A percentile compares a stretch with the other conserved stretches of the same genome.
Conservation (phyloP, 2,888 invertebrate genomes). For the Panorpa germanica region DNA sequence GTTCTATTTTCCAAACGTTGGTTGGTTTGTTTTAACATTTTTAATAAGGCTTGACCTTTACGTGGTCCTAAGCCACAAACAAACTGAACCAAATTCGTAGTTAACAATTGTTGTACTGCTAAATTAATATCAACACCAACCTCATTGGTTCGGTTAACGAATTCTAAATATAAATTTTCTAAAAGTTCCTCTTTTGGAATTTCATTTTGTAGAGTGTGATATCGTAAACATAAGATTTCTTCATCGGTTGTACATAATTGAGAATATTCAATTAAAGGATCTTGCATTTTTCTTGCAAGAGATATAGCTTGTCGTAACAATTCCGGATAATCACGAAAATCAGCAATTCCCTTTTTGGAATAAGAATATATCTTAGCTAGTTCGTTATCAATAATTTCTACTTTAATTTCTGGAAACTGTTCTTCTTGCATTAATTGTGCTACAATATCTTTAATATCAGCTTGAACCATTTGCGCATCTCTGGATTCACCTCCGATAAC, state of each 20-base stretch:
- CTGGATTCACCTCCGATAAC: conserved; percentile 81
- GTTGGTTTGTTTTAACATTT: conserved; percentile 77
- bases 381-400: conserved; percentile 89
- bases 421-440: conserved; percentile 61
- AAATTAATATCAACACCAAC: conserved; percentile 95
- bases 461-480: conserved; percentile 64
- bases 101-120: conserved; percentile 75
- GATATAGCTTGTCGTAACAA: conserved; percentile 85
- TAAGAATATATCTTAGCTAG: conserved; percentile 83
- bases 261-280: conserved; percentile 89
- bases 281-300: conserved; percentile 78
- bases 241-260: conserved; percentile 92
- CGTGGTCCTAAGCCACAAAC: conserved; percentile 93
- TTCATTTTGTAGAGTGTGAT: conserved; percentile 73
- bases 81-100: conserved; percentile 82
- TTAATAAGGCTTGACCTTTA: conserved; percentile 74
- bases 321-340: conserved; percentile 86
- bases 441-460: conserved; percentile 57
- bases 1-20: conserved; percentile 86
- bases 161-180: conserved; percentile 72
- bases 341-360: conserved; percentile 67
- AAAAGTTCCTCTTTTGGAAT: conserved; percentile 68
- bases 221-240: conserved; percentile 86
- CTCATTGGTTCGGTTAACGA: conserved; percentile 90
- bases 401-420: conserved; percentile 69